A percentile compares a stretch with the other conserved stretches of the same genome.
Conservation (phyloP, 2,888 invertebrate genomes). For the Perdita meconis region DNA sequence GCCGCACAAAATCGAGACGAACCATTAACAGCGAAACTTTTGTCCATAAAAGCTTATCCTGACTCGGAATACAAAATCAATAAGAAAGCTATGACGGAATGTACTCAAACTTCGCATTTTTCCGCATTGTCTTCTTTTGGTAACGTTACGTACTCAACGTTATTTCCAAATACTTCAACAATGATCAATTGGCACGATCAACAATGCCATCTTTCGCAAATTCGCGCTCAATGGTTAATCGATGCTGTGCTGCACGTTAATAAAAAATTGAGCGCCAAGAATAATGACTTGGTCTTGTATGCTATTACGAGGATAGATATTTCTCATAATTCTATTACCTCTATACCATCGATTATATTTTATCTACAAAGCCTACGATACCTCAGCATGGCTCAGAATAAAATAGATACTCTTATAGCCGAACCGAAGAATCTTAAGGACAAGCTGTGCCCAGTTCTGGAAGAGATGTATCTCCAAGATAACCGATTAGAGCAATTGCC, state of each 20-base stretch:
- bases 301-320: constrained; percentile 97
- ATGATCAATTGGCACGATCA: constrained; percentile 97
- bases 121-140: constrained; percentile 85
- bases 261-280: constrained; percentile 88
- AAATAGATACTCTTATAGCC: constrained; percentile 90
- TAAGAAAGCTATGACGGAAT: constrained; percentile 91
- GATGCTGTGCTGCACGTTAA: constrained; percentile 94
- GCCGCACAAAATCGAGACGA: constrained; percentile 91
- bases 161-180: constrained; percentile 93
- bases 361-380: constrained; percentile 92
- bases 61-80: constrained; percentile 97
- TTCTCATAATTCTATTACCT: constrained; percentile 93
- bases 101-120: constrained; percentile 86
- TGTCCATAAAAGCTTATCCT: constrained; percentile 95
- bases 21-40: constrained; percentile 90
- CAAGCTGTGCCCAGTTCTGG: constrained; percentile 91
- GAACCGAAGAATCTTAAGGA: constrained; percentile 81
- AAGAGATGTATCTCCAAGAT: constrained; percentile 95
- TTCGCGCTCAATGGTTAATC: constrained; percentile 93
- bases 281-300: constrained; percentile 91
- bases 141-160: constrained; percentile 90
- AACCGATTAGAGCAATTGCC: constrained; percentile 94
- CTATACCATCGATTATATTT: constrained; percentile 93
- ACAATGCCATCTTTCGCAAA: constrained; percentile 88
- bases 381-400: constrained; percentile 95